Conservation (phyloP, 1,140 invertebrate species). For the Gonatopus flavifemur region DNA sequence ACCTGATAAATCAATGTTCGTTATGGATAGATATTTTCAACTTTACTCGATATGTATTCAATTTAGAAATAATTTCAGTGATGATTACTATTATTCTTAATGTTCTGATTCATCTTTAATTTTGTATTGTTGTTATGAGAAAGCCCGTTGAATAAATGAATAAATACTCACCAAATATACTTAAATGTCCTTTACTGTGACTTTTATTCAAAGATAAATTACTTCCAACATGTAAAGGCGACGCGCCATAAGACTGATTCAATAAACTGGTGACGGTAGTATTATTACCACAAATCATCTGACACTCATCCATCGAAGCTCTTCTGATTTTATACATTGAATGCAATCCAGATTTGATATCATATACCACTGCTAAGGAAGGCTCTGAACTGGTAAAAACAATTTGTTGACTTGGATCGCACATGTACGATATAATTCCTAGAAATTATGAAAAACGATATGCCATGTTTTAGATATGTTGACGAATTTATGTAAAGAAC, state of each 20-base stretch:
- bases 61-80: no score
- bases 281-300: conserved; percentile 59
- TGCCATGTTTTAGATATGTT: background rate
- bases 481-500: background rate
- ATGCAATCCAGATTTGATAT: conserved; percentile 74
- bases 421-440: conserved; percentile 61
- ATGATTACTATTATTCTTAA: background rate
- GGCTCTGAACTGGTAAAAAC: conserved; percentile 67
- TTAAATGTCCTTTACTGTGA: conserved; percentile 41
- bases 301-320: conserved; percentile 72
- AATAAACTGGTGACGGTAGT: conserved; percentile 56
- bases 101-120: no score
- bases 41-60: no score
- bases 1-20: no score
- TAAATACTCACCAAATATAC: conserved; percentile 42
- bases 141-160: no score
- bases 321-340: conserved; percentile 80
- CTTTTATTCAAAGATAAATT: conserved; percentile 38
- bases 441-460: conserved; percentile 17
- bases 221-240: conserved; percentile 35
- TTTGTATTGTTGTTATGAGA: no score
- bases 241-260: conserved; percentile 53
- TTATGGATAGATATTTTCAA: no score
- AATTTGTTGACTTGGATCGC: conserved; percentile 61
- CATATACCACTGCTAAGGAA: conserved; percentile 74